Conservation (phyloP, 2,888 invertebrate genomes). For the Xanthia icteritia region DNA sequence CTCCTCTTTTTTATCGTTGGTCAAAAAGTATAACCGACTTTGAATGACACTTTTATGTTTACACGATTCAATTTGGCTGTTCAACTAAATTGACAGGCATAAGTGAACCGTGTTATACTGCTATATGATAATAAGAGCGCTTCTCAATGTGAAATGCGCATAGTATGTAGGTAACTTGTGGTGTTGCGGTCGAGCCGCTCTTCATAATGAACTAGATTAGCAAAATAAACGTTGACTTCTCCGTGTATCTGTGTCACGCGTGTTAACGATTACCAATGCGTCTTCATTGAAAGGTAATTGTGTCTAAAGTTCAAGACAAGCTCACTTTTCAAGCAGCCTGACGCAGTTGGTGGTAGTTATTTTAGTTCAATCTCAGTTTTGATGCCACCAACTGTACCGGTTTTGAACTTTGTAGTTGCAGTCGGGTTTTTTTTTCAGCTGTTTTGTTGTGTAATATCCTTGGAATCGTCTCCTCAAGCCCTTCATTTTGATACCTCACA, state of each 20-base stretch:
- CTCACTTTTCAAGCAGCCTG: neutral
- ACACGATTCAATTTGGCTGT: neutral
- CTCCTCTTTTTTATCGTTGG: no score
- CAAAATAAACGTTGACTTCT: neutral
- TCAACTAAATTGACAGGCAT: neutral
- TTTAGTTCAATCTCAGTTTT: neutral
- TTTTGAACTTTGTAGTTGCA: neutral
- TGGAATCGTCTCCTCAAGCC: neutral
- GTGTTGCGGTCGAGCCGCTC: neutral
- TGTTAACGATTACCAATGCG: conserved; percentile 8
- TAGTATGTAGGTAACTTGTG: neutral
- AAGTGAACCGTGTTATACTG: neutral
- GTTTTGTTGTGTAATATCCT: neutral
- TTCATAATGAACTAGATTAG: conserved; percentile 11
- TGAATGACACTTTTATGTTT: neutral
- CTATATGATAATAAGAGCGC: no score
- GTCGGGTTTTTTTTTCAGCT: neutral
- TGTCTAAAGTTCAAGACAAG: neutral
- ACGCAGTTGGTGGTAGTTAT: neutral
- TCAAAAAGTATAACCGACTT: neutral
- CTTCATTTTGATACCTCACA: neutral
- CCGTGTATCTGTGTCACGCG: conserved; percentile 20
- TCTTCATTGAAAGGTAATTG: neutral
- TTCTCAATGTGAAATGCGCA: neutral
- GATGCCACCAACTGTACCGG: neutral